These are phyloP conservation scores for Peucedramus taeniatus DNA, from an alignment of 2,113 vertebrate genomes.

Conservation along the genomic window DNA sequence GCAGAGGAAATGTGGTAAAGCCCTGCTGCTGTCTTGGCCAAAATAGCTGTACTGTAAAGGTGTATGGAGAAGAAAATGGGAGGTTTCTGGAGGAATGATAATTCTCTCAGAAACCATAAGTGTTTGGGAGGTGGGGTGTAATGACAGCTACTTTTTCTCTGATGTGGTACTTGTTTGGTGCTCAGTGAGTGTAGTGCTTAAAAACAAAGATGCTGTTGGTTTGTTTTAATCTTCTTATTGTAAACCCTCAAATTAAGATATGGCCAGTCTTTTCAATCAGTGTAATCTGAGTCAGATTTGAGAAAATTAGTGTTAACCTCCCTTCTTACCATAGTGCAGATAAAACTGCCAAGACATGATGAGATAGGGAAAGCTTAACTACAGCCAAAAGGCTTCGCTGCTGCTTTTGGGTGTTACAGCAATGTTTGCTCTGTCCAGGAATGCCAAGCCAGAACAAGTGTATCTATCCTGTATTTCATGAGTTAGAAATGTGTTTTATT, in stretches of 20 bases:
- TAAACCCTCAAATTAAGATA: slow-evolving; percentile 22
- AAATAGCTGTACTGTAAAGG: not conserved
- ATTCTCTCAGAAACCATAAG: not conserved
- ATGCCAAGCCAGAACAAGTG: not conserved
- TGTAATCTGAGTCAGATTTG: not conserved
- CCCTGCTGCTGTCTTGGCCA: not conserved
- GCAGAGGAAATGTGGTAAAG: not conserved
- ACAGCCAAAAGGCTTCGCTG: not conserved
- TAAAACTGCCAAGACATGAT: not conserved
- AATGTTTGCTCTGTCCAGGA: not conserved
- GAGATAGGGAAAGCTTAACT: not conserved
- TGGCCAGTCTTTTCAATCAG: not conserved
- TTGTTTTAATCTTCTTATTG: slow-evolving; percentile 2
- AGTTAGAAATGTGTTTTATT: not conserved
- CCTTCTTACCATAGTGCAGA: not conserved
- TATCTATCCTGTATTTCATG: not conserved
- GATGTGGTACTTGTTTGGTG: not conserved
- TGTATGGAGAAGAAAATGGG: not conserved
- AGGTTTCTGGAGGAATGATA: not conserved
- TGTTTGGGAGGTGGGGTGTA: not conserved
- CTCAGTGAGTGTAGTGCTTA: not conserved
- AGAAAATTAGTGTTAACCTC: not conserved
- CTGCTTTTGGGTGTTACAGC: not conserved
- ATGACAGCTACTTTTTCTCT: not conserved
- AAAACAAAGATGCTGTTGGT: not conserved